Percentiles rank a stretch among this genome's conserved stretches.
phyloP scores from a whole-genome alignment of 2,113 vertebrate genomes.

The Chaetodon trifascialis region DNA sequence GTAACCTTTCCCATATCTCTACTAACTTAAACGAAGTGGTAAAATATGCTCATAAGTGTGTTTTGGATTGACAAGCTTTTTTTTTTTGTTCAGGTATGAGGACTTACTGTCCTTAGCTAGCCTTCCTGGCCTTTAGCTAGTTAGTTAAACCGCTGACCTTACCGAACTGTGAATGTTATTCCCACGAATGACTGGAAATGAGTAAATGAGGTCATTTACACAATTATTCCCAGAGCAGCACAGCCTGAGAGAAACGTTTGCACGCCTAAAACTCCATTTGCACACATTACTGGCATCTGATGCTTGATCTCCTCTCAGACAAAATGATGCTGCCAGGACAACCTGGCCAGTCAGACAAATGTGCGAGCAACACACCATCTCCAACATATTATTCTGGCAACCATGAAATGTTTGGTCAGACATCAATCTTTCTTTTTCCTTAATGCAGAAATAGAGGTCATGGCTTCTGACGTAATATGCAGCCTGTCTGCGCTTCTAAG shows the following conservation, averaged over 20 bases:
- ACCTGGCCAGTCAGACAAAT: constrained; percentile 53
- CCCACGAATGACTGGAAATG: not conserved
- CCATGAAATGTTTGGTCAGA: constrained; percentile 71
- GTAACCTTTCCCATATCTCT: not conserved
- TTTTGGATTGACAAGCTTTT: not conserved
- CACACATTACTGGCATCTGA: constrained; percentile 38
- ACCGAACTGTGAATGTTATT: not conserved
- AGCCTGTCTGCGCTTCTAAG: constrained; percentile 65
- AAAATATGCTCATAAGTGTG: too few relatives aligned
- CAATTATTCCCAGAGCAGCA: constrained; percentile 13
- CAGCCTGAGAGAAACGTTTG: constrained; percentile 7
- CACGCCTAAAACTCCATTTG: constrained; percentile 35
- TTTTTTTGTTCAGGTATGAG: not conserved
- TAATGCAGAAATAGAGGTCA: constrained; percentile 74
- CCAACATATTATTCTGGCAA: constrained; percentile 62
- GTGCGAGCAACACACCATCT: constrained; percentile 51
- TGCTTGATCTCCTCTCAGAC: constrained; percentile 33
- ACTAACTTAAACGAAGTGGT: not conserved
- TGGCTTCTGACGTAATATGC: constrained; percentile 71
- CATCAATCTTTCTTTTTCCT: constrained; percentile 77
- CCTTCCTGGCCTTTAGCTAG: not conserved
- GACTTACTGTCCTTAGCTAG: not conserved
- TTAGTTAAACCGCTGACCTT: not conserved
- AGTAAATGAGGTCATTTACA: constrained; percentile 10
- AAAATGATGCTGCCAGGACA: constrained; percentile 17